These are phyloP conservation scores for Sula dactylatra DNA, from an alignment of 2,113 vertebrate genomes.

Conservation along the genomic window DNA sequence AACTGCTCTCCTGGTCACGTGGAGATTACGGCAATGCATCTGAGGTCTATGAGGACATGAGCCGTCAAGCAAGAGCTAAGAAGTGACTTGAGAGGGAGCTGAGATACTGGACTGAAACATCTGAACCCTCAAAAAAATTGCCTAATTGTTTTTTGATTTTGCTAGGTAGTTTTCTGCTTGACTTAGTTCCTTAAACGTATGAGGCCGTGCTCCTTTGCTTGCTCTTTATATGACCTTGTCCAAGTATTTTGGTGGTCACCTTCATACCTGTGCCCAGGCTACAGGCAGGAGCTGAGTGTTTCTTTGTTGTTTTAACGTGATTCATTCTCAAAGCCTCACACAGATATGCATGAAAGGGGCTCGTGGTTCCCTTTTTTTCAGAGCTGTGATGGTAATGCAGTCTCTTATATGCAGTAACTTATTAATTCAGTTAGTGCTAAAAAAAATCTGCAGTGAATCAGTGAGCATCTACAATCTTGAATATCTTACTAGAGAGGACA, in stretches of 20 bases:
- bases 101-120: neutral
- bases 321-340: neutral
- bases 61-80: neutral
- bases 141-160: neutral
- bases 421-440: neutral
- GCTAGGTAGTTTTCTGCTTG: neutral
- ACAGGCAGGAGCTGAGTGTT: neutral
- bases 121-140: neutral
- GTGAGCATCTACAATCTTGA: neutral
- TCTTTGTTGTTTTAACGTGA: neutral
- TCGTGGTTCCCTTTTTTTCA: neutral
- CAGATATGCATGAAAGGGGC: neutral
- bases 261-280: neutral
- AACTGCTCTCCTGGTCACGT: neutral
- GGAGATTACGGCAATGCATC: neutral
- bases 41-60: neutral
- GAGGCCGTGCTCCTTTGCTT: neutral
- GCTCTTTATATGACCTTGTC: neutral
- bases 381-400: neutral
- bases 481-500: neutral
- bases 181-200: neutral
- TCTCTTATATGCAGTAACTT: neutral
- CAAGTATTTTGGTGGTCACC: neutral
- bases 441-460: neutral
- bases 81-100: neutral